Evolutionary conservation across 1,140 invertebrate species (phyloP).

Genomic region (Ooceraea biroi): DNA sequence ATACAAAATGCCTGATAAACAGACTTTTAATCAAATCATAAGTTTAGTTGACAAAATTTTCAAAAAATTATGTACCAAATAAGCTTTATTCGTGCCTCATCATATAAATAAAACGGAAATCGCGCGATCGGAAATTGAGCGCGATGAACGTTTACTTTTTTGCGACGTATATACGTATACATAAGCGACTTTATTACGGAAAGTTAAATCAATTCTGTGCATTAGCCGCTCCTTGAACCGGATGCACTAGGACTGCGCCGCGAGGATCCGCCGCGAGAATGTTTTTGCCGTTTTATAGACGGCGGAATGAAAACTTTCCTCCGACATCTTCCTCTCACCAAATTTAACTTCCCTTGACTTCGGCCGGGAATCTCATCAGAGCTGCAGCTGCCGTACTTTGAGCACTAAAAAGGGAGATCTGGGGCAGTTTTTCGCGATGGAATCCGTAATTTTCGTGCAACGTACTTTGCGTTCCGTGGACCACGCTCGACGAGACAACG

Average conservation of each 20-base stretch:
- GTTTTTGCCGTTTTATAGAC: constrained; percentile 63
- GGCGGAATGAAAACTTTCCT: constrained; percentile 63
- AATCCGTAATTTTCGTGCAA: constrained; percentile 53
- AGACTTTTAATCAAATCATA: background rate
- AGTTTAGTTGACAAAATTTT: background rate
- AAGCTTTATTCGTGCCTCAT: constrained; percentile 5
- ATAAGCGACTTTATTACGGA: constrained; percentile 57
- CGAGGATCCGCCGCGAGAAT: constrained; percentile 30
- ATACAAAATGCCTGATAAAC: background rate
- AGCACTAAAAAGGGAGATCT: constrained; percentile 48
- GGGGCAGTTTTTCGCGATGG: constrained; percentile 58
- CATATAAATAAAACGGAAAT: background rate
- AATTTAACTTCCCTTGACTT: constrained; percentile 61
- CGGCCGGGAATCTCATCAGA: constrained; percentile 59
- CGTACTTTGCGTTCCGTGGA: constrained; percentile 29
- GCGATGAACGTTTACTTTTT: constrained; percentile 18
- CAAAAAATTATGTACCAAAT: background rate
- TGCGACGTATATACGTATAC: background rate
- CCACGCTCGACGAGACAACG: constrained; percentile 8
- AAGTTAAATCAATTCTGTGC: constrained; percentile 61
- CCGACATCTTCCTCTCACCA: constrained; percentile 56
- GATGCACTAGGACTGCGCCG: constrained; percentile 21
- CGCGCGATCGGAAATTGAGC: background rate
- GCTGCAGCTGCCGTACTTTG: constrained; percentile 60
- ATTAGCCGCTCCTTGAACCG: constrained; percentile 49